Evolutionary conservation across 1,140 invertebrate genomes (phyloP).

Genomic region (Achroia grisella): DNA sequence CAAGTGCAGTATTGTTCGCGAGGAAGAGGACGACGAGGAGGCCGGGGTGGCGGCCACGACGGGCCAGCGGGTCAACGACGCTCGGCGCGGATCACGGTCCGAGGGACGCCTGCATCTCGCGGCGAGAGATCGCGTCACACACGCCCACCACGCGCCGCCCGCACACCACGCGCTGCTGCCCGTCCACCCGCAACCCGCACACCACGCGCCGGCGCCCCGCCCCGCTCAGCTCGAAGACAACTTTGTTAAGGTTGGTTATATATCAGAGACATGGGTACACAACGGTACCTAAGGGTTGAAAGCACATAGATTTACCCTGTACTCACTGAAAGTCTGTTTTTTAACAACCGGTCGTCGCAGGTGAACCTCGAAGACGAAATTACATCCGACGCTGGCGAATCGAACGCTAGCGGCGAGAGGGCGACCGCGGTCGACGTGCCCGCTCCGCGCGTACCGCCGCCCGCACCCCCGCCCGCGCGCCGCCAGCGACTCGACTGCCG

Average conservation of each 20-base stretch:
- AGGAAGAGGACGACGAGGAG: constrained; percentile 88
- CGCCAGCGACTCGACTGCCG: constrained; percentile 63
- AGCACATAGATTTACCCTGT: too few species aligned
- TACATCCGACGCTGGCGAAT: constrained; percentile 12
- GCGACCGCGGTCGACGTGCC: constrained; percentile 21
- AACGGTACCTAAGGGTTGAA: too few species aligned
- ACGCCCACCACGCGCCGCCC: constrained; percentile 17
- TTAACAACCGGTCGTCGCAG: constrained; percentile 16
- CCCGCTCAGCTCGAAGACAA: constrained; percentile 1
- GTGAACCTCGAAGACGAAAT: constrained; percentile 55
- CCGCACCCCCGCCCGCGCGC: constrained; percentile 35
- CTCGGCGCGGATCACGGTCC: constrained; percentile 53
- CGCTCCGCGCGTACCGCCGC: constrained; percentile 26
- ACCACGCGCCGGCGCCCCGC: background rate
- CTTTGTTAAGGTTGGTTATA: background rate
- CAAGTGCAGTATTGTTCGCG: constrained; percentile 92
- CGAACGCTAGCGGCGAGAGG: constrained; percentile 34
- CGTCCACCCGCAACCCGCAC: background rate
- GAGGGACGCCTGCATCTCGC: constrained; percentile 67
- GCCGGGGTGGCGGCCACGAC: constrained; percentile 62
- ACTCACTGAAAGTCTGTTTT: too few species aligned
- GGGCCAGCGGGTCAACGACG: constrained; percentile 40
- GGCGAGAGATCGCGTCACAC: constrained; percentile 17
- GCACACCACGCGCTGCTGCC: background rate
- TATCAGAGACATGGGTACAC: too few species aligned